These are phyloP conservation scores for Lichenostomus cassidix DNA, from an alignment of 2,113 vertebrate species.

Conservation along the genomic window DNA sequence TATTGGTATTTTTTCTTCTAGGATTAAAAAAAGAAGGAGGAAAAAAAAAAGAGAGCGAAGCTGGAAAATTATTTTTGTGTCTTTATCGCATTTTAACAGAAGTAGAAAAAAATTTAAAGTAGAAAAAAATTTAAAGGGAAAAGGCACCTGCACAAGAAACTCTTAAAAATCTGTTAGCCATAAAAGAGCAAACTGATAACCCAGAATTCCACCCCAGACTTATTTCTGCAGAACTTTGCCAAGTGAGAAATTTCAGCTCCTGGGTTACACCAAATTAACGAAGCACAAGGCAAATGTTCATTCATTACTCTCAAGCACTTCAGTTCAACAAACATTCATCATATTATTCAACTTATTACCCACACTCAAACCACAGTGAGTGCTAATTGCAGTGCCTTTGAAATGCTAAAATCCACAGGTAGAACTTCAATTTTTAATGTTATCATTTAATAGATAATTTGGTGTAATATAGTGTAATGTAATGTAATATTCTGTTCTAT, in stretches of 20 bases:
- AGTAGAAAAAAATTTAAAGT: not conserved
- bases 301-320: not conserved
- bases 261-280: not conserved
- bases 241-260: not conserved
- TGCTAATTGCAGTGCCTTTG: not conserved
- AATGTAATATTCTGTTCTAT: too few species aligned
- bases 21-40: not conserved
- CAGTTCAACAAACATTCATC: not conserved
- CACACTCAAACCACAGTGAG: not conserved
- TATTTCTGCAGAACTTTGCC: not conserved
- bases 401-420: not conserved
- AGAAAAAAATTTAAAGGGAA: not conserved
- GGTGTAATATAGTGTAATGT: too few species aligned
- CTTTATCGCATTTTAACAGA: not conserved
- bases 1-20: not conserved
- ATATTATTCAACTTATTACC: not conserved
- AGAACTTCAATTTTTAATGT: not conserved
- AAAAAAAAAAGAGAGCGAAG: not conserved
- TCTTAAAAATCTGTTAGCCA: not conserved
- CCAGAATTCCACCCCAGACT: not conserved
- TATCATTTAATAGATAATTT: too few species aligned
- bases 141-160: not conserved
- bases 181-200: not conserved
- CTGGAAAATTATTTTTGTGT: not conserved
- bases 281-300: not conserved